phyloP scores from a whole-genome alignment of 2,797 vertebrate species.

The Falco columbarius region DNA sequence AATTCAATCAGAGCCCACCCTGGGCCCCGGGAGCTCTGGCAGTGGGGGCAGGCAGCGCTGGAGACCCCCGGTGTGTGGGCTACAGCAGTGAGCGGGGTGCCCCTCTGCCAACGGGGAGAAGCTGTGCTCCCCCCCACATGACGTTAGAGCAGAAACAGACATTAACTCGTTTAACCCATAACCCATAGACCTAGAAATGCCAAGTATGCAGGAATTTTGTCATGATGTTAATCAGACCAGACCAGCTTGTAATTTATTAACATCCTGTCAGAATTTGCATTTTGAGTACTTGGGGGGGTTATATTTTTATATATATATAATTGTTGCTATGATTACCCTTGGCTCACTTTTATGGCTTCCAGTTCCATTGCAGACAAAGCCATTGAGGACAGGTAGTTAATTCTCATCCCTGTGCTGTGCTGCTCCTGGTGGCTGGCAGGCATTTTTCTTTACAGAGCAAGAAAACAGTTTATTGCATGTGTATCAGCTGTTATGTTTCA shows the following conservation, averaged over 20 bases:
- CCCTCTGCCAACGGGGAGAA: neutral
- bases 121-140: neutral
- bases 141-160: neutral
- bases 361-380: neutral
- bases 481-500: neutral
- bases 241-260: conserved; percentile 1
- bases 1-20: neutral
- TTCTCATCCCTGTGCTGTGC: neutral
- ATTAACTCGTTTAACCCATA: neutral
- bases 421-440: neutral
- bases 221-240: neutral
- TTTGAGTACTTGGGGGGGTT: conserved; percentile 1
- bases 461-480: neutral
- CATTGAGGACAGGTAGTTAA: conserved; percentile 55
- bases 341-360: neutral
- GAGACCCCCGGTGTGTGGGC: neutral
- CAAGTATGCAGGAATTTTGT: neutral
- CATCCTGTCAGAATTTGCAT: conserved; percentile 11
- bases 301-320: neutral
- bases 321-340: neutral
- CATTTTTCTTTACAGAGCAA: conserved; percentile 8
- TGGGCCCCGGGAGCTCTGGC: accelerated
- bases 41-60: neutral
- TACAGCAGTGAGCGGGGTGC: neutral
- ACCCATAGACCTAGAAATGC: neutral